These are phyloP conservation scores for Formicarius rufipectus DNA, from an alignment of 2,113 vertebrate species.

Conservation along the genomic window DNA sequence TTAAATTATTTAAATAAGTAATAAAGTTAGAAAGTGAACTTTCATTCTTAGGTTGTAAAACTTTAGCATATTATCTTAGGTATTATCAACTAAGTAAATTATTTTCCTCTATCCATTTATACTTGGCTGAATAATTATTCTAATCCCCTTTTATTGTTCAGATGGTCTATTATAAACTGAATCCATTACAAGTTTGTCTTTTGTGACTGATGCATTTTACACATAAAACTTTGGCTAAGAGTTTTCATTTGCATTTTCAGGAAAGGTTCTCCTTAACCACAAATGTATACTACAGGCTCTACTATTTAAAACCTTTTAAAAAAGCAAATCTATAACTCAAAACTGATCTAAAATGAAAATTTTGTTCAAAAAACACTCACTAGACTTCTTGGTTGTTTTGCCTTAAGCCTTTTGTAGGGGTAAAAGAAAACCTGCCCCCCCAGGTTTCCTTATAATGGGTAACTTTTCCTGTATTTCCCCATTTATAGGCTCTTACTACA, in stretches of 20 bases:
- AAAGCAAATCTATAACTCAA: neutral
- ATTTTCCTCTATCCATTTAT: neutral
- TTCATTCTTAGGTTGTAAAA: neutral
- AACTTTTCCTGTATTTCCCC: neutral
- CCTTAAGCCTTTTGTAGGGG: neutral
- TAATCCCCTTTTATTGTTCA: neutral
- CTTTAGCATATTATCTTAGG: neutral
- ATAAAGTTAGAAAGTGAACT: neutral
- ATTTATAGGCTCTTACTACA: neutral
- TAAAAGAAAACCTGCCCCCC: neutral
- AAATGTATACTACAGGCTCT: neutral
- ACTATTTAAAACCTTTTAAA: neutral
- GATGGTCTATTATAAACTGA: neutral
- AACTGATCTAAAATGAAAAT: neutral
- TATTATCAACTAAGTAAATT: neutral
- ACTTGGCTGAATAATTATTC: slow-evolving; percentile 1
- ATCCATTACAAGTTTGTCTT: neutral
- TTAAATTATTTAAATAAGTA: neutral
- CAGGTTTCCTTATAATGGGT: neutral
- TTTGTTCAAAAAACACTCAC: neutral
- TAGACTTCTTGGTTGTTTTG: neutral
- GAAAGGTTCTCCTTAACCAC: neutral
- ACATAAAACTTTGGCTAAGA: neutral
- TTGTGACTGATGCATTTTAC: neutral
- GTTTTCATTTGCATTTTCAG: neutral